Evolutionary conservation across 2,113 vertebrate genomes (phyloP).

Genomic region (Eupsittula cactorum): DNA sequence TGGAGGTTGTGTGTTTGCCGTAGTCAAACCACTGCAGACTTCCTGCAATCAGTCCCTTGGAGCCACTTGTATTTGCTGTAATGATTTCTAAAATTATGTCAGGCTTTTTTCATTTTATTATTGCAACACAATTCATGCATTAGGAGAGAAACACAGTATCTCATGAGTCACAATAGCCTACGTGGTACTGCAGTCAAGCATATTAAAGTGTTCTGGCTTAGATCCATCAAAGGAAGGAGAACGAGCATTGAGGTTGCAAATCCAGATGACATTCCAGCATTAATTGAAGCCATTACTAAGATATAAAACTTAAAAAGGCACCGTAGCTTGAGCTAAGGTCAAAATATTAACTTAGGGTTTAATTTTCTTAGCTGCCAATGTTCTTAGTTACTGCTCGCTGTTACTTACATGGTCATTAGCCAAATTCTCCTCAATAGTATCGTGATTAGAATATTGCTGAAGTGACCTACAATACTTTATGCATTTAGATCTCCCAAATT

Average conservation of each 20-base stretch:
- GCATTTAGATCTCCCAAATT: neutral
- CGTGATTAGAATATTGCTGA: neutral
- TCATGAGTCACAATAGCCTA: neutral
- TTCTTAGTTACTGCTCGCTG: neutral
- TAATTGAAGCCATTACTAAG: conserved; percentile 31
- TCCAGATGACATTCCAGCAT: conserved; percentile 23
- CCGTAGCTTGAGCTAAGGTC: neutral
- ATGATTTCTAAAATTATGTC: neutral
- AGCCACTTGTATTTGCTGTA: neutral
- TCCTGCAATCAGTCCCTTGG: neutral
- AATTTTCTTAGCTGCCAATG: neutral
- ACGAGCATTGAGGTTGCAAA: neutral
- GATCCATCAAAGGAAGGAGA: neutral
- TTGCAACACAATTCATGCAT: neutral
- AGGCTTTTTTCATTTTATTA: neutral
- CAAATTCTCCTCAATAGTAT: neutral
- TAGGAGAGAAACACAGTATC: neutral
- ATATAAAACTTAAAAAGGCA: conserved; percentile 1
- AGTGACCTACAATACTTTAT: neutral
- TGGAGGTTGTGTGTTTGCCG: neutral
- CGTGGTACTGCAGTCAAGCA: neutral
- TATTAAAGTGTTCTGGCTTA: neutral
- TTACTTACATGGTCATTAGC: neutral
- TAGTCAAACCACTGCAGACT: neutral
- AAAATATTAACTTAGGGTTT: neutral